phyloP scores from a whole-genome alignment of 1,140 invertebrate species.

The Drosophila trapezifrons region DNA sequence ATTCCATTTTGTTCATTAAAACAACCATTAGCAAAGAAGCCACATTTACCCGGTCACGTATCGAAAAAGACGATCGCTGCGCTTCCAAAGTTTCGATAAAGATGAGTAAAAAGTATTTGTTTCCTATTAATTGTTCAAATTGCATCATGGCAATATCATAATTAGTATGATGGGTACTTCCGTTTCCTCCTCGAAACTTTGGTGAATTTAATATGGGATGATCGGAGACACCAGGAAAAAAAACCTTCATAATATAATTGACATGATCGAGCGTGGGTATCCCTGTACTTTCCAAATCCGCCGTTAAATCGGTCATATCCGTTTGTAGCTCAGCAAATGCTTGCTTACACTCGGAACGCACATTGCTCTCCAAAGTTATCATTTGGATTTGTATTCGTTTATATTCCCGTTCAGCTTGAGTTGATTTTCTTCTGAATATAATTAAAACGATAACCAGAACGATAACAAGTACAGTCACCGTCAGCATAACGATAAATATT shows the following conservation, averaged over 20 bases:
- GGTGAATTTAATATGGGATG: constrained; percentile 95
- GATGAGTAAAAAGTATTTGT: constrained; percentile 95
- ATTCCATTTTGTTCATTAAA: constrained; percentile 98
- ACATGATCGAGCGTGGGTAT: constrained; percentile 98
- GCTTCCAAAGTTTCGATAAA: constrained; percentile 97
- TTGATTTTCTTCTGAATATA: constrained; percentile 95
- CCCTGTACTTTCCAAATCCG: constrained; percentile 96
- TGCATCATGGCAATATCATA: constrained; percentile 97
- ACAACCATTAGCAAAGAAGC: constrained; percentile 96
- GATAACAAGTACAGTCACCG: constrained; percentile 92
- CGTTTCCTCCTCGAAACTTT: constrained; percentile 85
- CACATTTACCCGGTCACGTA: constrained; percentile 96
- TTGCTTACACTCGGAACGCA: constrained; percentile 98
- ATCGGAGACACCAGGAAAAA: constrained; percentile 97
- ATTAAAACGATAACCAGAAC: constrained; percentile 94
- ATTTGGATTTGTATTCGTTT: constrained; percentile 99
- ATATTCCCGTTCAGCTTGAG: constrained; percentile 97
- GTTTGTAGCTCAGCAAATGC: constrained; percentile 99
- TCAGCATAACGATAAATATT: constrained; percentile 92
- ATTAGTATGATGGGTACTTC: constrained; percentile 90
- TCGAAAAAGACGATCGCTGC: constrained; percentile 95
- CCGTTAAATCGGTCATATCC: constrained; percentile 99
- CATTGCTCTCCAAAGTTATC: constrained; percentile 99
- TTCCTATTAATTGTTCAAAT: constrained; percentile 96
- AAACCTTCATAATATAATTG: constrained; percentile 99